Base-by-base conservation (phyloP, 2,888 invertebrate species). In the Acrobasis repandana region DNA sequence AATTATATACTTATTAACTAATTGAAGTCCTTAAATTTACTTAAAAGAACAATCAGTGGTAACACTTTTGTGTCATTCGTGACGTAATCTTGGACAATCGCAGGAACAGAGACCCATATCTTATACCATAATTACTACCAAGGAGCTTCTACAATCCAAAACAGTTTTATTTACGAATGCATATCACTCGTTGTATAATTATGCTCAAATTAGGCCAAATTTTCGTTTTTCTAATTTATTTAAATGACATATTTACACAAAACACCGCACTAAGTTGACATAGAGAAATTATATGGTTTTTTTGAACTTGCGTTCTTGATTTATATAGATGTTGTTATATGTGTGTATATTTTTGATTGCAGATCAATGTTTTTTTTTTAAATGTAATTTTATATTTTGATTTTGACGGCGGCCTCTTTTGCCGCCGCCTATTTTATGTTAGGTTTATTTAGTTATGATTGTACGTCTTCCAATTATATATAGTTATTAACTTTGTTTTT, bases 311-410 rank as follows among this genome's bases (percentile, higher is more conserved):
- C 56, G 52, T 58, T 48, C 33, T 58, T 51, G 33, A 51, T 33
- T 15, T 33, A 51, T 20, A 50, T 20, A 51, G n/a, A 46, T 43
- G 56, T 62, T 62, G 58, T 64, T 65, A 61, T 69, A 70, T 85
- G 76, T 89, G 80, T 89, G 86, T 87, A 88, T 87, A 87, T 90
- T 87, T 90, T 88, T 88, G 86, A 83, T 76, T 83, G 75, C 82
- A 58, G 58, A 58, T 49, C 20, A 57, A 77, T 79, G 80, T 76
- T 75, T 75, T 75, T 75, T 74, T 74, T 73, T 76, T 73, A 68
- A n/a, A 66, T 71, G 70, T 73, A 70, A 73, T 54, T 54, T 54
- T 65, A 60, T 59, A 62, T 61, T 61, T 64, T 61, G 56, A 62
- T 62, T 63, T 63, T 49, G 36, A 56, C 51, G 47, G 54, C 46